These are phyloP conservation scores for Pteromalus puparum DNA, from an alignment of 1,140 invertebrate species.

Conservation along the genomic window DNA sequence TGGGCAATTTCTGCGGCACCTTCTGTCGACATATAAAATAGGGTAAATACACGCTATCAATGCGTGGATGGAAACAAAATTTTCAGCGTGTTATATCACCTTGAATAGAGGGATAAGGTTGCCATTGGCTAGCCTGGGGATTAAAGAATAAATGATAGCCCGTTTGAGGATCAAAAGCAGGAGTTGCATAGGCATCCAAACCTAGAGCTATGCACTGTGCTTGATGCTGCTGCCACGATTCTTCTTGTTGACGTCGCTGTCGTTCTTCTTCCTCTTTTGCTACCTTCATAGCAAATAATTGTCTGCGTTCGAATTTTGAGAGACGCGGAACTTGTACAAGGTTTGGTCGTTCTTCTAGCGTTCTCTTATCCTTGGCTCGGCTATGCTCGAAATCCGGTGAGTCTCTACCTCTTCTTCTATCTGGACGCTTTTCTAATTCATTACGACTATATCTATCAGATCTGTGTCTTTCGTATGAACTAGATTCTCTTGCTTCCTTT, in stretches of 20 bases:
- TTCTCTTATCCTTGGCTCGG: conserved; percentile 68
- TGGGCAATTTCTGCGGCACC: conserved; percentile 42
- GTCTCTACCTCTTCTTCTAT: conserved; percentile 70
- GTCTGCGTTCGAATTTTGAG: conserved; percentile 83
- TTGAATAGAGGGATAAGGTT: conserved; percentile 73
- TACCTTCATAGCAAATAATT: conserved; percentile 86
- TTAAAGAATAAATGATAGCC: conserved; percentile 79
- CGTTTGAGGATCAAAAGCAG: conserved; percentile 76
- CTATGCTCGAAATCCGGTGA: conserved; percentile 69
- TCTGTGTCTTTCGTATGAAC: conserved; percentile 73
- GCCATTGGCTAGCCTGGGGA: conserved; percentile 79
- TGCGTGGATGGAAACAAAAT: not conserved
- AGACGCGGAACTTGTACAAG: conserved; percentile 74
- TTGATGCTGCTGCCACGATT: conserved; percentile 80
- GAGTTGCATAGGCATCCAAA: conserved; percentile 77
- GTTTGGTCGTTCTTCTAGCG: conserved; percentile 66
- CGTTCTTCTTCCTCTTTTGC: conserved; percentile 82
- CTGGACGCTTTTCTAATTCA: conserved; percentile 66
- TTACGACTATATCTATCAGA: conserved; percentile 65
- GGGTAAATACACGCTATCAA: not conserved
- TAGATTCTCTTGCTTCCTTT: conserved; percentile 69
- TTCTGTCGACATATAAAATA: conserved; percentile 49
- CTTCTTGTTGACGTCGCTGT: conserved; percentile 78
- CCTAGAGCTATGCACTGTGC: conserved; percentile 79
- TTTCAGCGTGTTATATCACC: conserved; percentile 54